Percentiles rank a stretch among this genome's conserved stretches.
These are phyloP conservation scores for Bembecia ichneumoniformis DNA, from an alignment of 2,888 invertebrate species.

Conservation along the genomic window DNA sequence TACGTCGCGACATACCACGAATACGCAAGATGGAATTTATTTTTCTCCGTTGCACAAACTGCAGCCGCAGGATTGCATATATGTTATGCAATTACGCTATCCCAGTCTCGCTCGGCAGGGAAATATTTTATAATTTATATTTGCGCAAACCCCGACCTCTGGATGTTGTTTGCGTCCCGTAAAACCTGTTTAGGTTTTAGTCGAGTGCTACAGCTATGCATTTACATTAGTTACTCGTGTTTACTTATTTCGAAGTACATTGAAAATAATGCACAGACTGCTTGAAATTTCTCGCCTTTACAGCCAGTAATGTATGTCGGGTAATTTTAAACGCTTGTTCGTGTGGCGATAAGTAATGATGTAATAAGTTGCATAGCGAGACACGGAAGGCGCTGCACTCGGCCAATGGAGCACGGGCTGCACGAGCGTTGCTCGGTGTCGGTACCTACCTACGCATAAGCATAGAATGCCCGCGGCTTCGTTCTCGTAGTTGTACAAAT, in stretches of 20 bases:
- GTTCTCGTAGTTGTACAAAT: background rate
- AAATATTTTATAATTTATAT: conserved; percentile 44
- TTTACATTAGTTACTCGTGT: background rate
- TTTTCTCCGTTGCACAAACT: background rate
- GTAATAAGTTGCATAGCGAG: conserved; percentile 54
- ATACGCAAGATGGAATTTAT: background rate
- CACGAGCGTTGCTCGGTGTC: conserved; percentile 16
- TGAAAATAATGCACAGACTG: background rate
- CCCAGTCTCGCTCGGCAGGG: conserved; percentile 29
- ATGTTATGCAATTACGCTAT: conserved; percentile 18
- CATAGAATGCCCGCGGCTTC: background rate
- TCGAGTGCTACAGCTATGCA: conserved; percentile 3
- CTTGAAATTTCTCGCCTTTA: background rate
- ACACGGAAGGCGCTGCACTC: conserved; percentile 62
- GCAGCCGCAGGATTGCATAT: conserved; percentile 9
- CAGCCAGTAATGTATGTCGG: background rate
- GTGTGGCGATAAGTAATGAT: conserved; percentile 22
- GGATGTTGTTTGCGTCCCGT: conserved; percentile 46
- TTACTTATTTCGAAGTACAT: background rate
- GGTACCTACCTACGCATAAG: too few species aligned
- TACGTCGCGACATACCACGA: too few species aligned
- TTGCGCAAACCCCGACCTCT: conserved; percentile 57
- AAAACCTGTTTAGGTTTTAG: conserved; percentile 50
- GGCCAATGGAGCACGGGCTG: conserved; percentile 56
- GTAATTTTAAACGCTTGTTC: background rate